phyloP scores from a whole-genome alignment of 2,888 invertebrate species.

The Incurvaria masculella region DNA sequence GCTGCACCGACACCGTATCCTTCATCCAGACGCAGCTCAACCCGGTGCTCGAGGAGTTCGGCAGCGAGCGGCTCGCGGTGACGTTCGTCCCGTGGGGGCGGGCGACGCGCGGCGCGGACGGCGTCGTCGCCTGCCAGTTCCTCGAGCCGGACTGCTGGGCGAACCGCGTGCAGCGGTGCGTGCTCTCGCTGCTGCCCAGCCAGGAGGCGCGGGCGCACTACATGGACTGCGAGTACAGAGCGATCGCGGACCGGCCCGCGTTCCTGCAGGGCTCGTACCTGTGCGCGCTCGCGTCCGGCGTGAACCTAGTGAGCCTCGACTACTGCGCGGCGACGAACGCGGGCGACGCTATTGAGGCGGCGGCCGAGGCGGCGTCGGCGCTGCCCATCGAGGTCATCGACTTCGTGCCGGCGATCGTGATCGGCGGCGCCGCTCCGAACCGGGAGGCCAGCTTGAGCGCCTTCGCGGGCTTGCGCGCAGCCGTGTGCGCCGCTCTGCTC shows the following conservation, averaged over 20 bases:
- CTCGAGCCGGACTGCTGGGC: slow-evolving; percentile 36
- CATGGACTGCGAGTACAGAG: slow-evolving; percentile 37
- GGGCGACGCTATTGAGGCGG: slow-evolving; percentile 27
- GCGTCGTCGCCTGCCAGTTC: slow-evolving; percentile 30
- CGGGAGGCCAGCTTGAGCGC: slow-evolving; percentile 21
- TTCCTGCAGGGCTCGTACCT: slow-evolving; percentile 25
- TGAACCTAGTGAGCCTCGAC: slow-evolving; percentile 29
- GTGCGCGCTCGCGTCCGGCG: slow-evolving; percentile 30
- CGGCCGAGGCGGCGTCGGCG: slow-evolving; percentile 25
- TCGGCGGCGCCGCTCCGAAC: slow-evolving; percentile 26
- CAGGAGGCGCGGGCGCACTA: slow-evolving; percentile 33
- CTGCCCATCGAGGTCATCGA: slow-evolving; percentile 25
- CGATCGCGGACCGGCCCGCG: slow-evolving; percentile 23
- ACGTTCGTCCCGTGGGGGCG: slow-evolving; percentile 47
- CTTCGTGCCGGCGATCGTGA: slow-evolving; percentile 35
- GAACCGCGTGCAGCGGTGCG: slow-evolving; percentile 41
- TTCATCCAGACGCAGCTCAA: slow-evolving; percentile 29
- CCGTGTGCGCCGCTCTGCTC: not conserved
- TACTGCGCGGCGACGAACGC: slow-evolving; percentile 27
- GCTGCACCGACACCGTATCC: slow-evolving; percentile 31
- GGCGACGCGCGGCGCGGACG: slow-evolving; percentile 23
- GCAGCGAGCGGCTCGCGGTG: slow-evolving; percentile 28
- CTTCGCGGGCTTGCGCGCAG: not conserved
- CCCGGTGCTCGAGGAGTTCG: slow-evolving; percentile 29
- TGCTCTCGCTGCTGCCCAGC: slow-evolving; percentile 25